Evolutionary conservation across 1,140 invertebrate species (phyloP).

Genomic region (Subanguina moxae): DNA sequence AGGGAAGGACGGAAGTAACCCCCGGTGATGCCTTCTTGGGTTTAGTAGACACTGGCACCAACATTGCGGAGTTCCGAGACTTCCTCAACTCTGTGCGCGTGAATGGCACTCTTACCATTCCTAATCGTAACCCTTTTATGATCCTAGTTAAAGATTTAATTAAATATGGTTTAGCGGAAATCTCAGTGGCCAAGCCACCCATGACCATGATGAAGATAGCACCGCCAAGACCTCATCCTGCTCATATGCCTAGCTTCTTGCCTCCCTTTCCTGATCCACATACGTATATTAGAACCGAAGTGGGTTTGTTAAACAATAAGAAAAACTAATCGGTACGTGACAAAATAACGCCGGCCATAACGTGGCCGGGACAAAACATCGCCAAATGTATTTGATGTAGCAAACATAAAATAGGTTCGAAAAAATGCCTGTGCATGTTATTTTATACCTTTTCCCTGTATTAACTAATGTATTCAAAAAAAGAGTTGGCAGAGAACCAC

Average conservation of each 20-base stretch:
- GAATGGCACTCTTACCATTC: not conserved
- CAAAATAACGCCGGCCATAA: no score
- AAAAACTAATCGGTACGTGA: no score
- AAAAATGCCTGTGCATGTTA: no score
- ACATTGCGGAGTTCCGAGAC: not conserved
- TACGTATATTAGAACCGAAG: constrained; percentile 86
- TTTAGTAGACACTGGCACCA: not conserved
- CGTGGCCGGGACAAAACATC: no score
- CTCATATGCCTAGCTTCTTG: constrained; percentile 71
- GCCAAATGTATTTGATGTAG: no score
- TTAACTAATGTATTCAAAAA: no score
- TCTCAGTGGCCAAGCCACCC: not conserved
- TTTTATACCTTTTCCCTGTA: no score
- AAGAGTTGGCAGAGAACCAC: no score
- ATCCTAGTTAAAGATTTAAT: not conserved
- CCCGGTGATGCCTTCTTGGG: not conserved
- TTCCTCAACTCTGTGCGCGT: not conserved
- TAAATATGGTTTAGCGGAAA: not conserved
- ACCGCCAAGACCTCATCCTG: constrained; percentile 7
- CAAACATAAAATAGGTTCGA: no score
- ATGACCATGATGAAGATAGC: not conserved
- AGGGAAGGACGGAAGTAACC: not conserved
- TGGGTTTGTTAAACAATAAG: constrained; percentile 57
- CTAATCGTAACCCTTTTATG: not conserved
- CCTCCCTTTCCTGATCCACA: constrained; percentile 90